A percentile compares a stretch with the other conserved stretches of the same genome.
Evolutionary conservation across 1,140 invertebrate genomes (phyloP).

Genomic region (Lepidurus apus): DNA sequence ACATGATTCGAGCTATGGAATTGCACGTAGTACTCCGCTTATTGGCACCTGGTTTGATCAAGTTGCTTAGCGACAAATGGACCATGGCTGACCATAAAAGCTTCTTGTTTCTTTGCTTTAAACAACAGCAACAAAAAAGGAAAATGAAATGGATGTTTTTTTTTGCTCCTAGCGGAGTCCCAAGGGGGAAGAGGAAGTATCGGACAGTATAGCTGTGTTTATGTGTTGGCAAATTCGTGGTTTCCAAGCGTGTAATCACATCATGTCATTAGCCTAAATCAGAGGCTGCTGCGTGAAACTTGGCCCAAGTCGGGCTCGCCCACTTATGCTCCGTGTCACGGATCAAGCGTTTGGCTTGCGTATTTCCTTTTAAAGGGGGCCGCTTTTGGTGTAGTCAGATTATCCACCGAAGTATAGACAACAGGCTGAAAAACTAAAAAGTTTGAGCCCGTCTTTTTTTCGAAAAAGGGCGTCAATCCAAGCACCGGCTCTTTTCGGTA

Average conservation of each 20-base stretch:
- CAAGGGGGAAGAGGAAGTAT: too few relatives aligned
- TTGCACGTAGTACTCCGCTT: neutral
- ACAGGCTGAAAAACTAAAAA: neutral
- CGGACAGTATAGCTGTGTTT: neutral
- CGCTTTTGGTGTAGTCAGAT: neutral
- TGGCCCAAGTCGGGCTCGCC: neutral
- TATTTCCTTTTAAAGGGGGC: neutral
- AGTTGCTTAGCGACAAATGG: conserved; percentile 21
- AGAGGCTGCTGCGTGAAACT: neutral
- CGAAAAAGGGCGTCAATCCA: neutral
- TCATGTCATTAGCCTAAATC: conserved; percentile 1
- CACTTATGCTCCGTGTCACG: conserved; percentile 2
- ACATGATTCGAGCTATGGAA: neutral
- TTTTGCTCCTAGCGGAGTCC: neutral
- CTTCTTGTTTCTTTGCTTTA: neutral
- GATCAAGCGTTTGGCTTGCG: neutral
- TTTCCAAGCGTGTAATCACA: conserved; percentile 9
- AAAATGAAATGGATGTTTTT: neutral
- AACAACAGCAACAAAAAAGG: neutral
- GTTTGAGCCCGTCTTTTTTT: neutral
- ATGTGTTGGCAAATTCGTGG: neutral
- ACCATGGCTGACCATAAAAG: neutral
- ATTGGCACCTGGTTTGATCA: neutral
- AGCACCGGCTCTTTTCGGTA: neutral
- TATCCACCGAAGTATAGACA: neutral